These are phyloP conservation scores for Metaphire vulgaris DNA, from an alignment of 1,140 invertebrate genomes.

Conservation along the genomic window DNA sequence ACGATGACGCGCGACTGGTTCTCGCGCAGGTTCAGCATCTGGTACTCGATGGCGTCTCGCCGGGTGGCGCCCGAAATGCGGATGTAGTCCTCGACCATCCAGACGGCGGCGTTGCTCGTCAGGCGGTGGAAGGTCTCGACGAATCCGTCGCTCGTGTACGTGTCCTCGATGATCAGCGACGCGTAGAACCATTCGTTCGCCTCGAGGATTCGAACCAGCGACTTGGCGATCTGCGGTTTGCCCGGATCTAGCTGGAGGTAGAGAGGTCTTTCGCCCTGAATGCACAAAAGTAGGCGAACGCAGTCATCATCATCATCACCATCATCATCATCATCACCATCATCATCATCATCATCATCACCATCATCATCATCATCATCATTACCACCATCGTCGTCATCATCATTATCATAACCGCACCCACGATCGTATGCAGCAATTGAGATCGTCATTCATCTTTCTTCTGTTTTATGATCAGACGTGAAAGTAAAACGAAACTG, in stretches of 20 bases:
- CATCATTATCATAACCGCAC: too few species aligned
- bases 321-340: too few species aligned
- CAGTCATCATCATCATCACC: not conserved
- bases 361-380: too few species aligned
- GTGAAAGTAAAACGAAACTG: too few species aligned
- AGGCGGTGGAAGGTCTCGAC: constrained; percentile 33
- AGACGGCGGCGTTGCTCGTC: not conserved
- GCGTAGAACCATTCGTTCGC: constrained; percentile 41
- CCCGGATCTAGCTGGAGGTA: constrained; percentile 54
- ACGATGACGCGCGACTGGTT: constrained; percentile 59
- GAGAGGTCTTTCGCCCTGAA: constrained; percentile 39
- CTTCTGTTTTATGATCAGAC: too few species aligned
- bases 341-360: too few species aligned
- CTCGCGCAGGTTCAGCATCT: constrained; percentile 31
- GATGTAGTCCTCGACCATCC: not conserved
- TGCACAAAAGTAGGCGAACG: too few species aligned
- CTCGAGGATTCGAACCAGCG: constrained; percentile 31
- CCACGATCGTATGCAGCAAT: too few species aligned
- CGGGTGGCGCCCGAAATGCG: not conserved
- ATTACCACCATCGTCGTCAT: too few species aligned
- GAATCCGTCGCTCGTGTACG: constrained; percentile 34
- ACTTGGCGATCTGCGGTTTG: constrained; percentile 6
- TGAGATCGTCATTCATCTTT: too few species aligned
- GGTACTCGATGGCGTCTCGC: constrained; percentile 22
- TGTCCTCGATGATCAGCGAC: constrained; percentile 40